Evolutionary conservation across 2,888 invertebrate genomes (phyloP), one percentile per base, ranked within the genome.

Genomic region (Strigamia maritima): DNA sequence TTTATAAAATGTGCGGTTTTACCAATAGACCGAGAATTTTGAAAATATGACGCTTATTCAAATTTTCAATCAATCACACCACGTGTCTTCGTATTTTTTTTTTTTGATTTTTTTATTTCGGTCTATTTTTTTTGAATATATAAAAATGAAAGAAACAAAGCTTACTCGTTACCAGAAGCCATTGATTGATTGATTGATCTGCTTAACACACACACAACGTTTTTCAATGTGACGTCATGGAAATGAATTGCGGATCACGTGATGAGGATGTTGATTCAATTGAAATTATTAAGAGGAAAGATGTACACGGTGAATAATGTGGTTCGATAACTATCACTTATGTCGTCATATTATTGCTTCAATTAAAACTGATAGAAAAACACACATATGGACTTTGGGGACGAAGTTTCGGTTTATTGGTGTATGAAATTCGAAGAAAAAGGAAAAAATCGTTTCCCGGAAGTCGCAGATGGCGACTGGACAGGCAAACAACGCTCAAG

Each of bases 191-290:
- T 49, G 49, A 49, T 60, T 24, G 60, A n/a, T 24, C 2, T 19
- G 60, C 60, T 19, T 19, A 60, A 60, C 24, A 3, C n/a, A 4
- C 2, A 16, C 19, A 60, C 10, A 49, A 3, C 24, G 3, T 4
- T n/a, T 12, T 60, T 12, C 8, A 19, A 60, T 4, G 60, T 60
- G 60, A 60, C 60, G 60, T 60, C 60, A 60, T 44, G 16, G 19
- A 2, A 60, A 24, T 60, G 8, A 60, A 60, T 60, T 6, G 19
- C 22, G 19, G n/a, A 19, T 24, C 60, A 60, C 60, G 60, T 60
- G 60, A 60, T 19, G 60, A 60, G 60, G 60, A 60, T 60, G 60
- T 60, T 24, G 60, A 60, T 60, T 60, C 60, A 19, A 60, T 60
- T 60, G n/a, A 8, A 19, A 19, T 8, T 10, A 16, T 44, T 44